These are phyloP conservation scores for Cydia pomonella DNA, from an alignment of 1,140 invertebrate species.

Conservation along the genomic window DNA sequence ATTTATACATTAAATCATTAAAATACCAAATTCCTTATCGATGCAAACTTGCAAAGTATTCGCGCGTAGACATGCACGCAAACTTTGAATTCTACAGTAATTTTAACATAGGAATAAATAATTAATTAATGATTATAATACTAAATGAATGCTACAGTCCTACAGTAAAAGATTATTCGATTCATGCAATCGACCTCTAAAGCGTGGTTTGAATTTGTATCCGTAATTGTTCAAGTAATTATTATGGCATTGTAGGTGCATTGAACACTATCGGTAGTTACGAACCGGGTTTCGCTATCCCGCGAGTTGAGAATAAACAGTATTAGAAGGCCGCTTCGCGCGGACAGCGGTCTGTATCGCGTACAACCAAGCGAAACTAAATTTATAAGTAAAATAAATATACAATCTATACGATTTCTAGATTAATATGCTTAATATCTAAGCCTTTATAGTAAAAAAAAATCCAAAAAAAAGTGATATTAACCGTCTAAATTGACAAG, in stretches of 20 bases:
- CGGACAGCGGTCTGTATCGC: constrained; percentile 55
- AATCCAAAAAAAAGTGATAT: constrained; percentile 31
- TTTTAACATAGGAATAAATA: neutral
- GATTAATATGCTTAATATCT: neutral
- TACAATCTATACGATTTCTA: constrained; percentile 10
- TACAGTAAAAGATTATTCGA: constrained; percentile 19
- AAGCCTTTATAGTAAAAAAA: neutral
- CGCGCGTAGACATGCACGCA: neutral
- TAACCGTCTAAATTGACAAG: constrained; percentile 41
- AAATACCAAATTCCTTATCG: neutral
- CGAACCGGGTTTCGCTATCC: constrained; percentile 69
- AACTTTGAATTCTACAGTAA: neutral
- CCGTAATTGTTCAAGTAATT: constrained; percentile 68
- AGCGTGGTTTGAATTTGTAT: constrained; percentile 61
- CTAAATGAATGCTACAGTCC: neutral
- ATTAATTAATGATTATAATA: neutral
- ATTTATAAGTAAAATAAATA: constrained; percentile 33
- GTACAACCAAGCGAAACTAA: neutral
- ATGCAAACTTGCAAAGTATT: neutral
- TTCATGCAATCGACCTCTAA: constrained; percentile 49
- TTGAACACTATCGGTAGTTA: constrained; percentile 38
- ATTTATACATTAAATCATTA: constrained; percentile 1
- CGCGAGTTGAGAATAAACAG: constrained; percentile 65
- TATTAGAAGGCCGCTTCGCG: constrained; percentile 69
- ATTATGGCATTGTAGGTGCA: constrained; percentile 71